A percentile compares a stretch with the other conserved stretches of the same genome.
These are phyloP conservation scores for Callosobruchus maculatus DNA, from an alignment of 2,888 invertebrate species.

Conservation along the genomic window DNA sequence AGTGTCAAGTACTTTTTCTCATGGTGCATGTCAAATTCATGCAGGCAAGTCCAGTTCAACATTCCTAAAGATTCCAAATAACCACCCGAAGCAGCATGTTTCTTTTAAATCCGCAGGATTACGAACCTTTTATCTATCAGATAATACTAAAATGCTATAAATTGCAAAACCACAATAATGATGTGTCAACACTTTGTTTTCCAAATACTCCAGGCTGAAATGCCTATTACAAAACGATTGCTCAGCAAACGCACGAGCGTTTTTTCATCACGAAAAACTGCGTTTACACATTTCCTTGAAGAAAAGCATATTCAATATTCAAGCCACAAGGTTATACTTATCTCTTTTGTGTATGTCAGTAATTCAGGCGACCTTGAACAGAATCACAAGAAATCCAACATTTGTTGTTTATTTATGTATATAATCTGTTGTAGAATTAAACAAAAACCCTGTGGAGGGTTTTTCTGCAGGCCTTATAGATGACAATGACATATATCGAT, in stretches of 20 bases:
- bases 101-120: neutral
- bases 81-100: neutral
- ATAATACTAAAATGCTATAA: neutral
- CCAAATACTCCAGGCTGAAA: neutral
- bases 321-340: conserved; percentile 17
- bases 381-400: conserved; percentile 3
- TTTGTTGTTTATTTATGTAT: conserved; percentile 10
- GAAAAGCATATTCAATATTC: conserved; percentile 16
- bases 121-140: neutral
- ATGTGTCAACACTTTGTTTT: conserved; percentile 15
- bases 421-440: conserved; percentile 74
- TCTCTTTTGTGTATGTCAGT: conserved; percentile 6
- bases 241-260: neutral
- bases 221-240: neutral
- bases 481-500: conserved; percentile 99
- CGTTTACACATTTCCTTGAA: conserved; percentile 6
- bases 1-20: conserved; percentile 14
- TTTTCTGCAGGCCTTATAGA: conserved; percentile 99
- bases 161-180: conserved; percentile 10
- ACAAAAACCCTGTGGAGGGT: conserved; percentile 99
- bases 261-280: neutral
- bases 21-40: conserved; percentile 18
- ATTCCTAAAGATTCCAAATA: neutral
- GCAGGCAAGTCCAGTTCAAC: neutral
- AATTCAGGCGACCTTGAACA: conserved; percentile 14